Conservation (phyloP, 2,797 vertebrate genomes). For the Miichthys miiuy region DNA sequence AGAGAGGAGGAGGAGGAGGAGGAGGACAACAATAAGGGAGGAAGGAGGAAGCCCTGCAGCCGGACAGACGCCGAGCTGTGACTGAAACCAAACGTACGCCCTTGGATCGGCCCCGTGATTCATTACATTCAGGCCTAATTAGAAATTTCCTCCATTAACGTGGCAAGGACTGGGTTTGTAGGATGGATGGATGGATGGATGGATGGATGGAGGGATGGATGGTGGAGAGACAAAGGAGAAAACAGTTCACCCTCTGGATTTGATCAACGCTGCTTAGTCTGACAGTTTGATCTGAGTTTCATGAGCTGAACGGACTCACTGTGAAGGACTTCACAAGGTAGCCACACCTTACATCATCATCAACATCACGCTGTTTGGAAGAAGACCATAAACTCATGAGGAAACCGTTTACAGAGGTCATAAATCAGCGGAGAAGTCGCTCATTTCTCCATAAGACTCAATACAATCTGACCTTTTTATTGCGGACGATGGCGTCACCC, state of each 20-base stretch:
- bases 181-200: neutral
- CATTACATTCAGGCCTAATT: conserved; percentile 27
- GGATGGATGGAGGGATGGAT: conserved; percentile 3
- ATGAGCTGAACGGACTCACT: no score
- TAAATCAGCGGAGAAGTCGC: no score
- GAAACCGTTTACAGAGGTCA: no score
- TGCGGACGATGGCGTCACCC: no score
- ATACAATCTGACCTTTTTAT: no score
- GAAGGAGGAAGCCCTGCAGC: conserved; percentile 35
- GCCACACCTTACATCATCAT: no score
- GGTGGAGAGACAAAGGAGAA: conserved; percentile 13
- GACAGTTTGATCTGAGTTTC: no score
- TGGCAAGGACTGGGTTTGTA: neutral
- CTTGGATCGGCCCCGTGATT: conserved; percentile 23
- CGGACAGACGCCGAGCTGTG: conserved; percentile 39
- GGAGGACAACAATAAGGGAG: conserved; percentile 20
- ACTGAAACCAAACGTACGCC: neutral
- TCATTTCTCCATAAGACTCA: no score
- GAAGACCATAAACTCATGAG: no score
- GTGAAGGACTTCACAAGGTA: no score
- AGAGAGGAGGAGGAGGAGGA: conserved; percentile 17
- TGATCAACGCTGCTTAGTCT: no score
- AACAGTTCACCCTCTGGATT: conserved; percentile 36
- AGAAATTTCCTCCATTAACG: conserved; percentile 42
- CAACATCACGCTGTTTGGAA: no score